phyloP scores from a whole-genome alignment of 2,797 vertebrate genomes.

The Bradypus variegatus region DNA sequence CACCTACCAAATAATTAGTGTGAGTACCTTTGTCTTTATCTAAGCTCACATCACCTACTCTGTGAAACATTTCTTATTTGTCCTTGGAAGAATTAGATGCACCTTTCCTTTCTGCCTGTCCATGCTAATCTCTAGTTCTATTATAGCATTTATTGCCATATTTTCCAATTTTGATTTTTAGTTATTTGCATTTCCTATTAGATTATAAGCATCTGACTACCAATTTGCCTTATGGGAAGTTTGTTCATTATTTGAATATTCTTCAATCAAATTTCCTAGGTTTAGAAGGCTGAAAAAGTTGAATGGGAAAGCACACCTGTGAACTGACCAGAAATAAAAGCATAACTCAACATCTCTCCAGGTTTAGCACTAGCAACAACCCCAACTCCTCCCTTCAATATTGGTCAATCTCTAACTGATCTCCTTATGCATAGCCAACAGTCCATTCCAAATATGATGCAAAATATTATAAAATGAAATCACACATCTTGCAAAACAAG shows the following conservation, averaged over 20 bases:
- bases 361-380: not conserved
- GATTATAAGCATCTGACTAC: not conserved
- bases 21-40: not conserved
- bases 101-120: not conserved
- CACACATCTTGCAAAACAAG: not conserved
- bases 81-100: not conserved
- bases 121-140: not conserved
- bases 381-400: not conserved
- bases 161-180: not conserved
- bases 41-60: not conserved
- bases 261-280: not conserved
- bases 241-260: not conserved
- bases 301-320: not conserved
- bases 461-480: not conserved
- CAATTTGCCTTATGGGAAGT: not conserved
- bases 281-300: constrained; percentile 1
- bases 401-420: not conserved
- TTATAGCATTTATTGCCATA: not conserved
- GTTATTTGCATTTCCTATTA: not conserved
- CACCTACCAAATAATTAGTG: not conserved
- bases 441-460: not conserved
- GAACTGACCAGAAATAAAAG: not conserved
- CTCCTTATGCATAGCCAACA: not conserved
- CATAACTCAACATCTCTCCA: not conserved
- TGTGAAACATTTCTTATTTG: not conserved